Percentiles rank a stretch among this genome's conserved stretches.
Conservation (phyloP, 1,140 invertebrate genomes). For the Amphibalanus amphitrite region DNA sequence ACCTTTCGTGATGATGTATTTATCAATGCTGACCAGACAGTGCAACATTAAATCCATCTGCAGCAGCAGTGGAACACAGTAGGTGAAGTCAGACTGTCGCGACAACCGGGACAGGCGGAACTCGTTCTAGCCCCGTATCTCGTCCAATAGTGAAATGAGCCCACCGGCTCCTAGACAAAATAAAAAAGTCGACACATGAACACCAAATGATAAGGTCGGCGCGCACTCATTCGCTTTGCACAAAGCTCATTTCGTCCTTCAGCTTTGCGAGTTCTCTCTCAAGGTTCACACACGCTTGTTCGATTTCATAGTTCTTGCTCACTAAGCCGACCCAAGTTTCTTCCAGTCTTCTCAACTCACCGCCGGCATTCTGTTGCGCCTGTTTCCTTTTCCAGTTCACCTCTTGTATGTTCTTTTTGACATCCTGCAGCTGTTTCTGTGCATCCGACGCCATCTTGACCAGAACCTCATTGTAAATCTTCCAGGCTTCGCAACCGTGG, state of each 20-base stretch:
- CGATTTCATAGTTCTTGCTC: constrained; percentile 85
- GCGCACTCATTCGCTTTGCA: constrained; percentile 2
- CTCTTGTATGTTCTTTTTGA: constrained; percentile 30
- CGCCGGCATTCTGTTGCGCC: constrained; percentile 35
- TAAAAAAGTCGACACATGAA: too few relatives aligned
- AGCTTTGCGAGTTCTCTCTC: constrained; percentile 29
- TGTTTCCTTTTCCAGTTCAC: constrained; percentile 37
- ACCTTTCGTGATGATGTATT: too few relatives aligned
- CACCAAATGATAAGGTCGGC: too few relatives aligned
- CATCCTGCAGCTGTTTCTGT: constrained; percentile 47
- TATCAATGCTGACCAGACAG: too few relatives aligned
- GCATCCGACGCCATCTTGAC: constrained; percentile 50
- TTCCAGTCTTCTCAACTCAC: constrained; percentile 57
- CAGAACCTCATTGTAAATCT: constrained; percentile 62
- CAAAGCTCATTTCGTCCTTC: constrained; percentile 12
- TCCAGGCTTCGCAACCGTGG: constrained; percentile 85
- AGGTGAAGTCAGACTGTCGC: too few relatives aligned
- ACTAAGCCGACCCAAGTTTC: constrained; percentile 85
- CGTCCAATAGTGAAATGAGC: too few relatives aligned
- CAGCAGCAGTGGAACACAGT: too few relatives aligned
- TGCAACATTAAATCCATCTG: too few relatives aligned
- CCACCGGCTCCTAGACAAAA: too few relatives aligned
- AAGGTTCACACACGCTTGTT: constrained; percentile 36
- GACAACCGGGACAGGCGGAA: too few relatives aligned
- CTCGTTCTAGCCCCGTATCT: too few relatives aligned